Conservation (phyloP, 2,113 vertebrate genomes). For the Takifugu flavidus region DNA sequence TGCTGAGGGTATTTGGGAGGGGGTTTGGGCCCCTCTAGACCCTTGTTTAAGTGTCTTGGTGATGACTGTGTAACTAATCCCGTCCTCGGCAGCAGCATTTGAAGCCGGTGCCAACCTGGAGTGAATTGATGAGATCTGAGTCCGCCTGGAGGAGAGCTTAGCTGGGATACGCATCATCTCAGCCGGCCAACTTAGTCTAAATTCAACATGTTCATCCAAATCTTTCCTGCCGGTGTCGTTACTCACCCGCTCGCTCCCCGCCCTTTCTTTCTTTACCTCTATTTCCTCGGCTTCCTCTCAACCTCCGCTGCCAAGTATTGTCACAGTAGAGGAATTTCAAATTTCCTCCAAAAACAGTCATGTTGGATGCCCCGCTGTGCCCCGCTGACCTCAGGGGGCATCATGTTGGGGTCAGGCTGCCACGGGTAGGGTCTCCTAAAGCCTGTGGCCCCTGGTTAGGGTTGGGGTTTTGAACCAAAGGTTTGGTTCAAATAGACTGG, state of each 20-base stretch:
- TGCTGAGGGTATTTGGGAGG: slow-evolving; percentile 17
- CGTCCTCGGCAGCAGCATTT: slow-evolving; percentile 46
- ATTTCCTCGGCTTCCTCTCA: not conserved
- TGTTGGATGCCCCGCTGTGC: too few species aligned
- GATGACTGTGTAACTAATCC: slow-evolving; percentile 61
- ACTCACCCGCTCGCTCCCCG: slow-evolving; percentile 42
- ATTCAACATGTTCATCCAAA: slow-evolving; percentile 59
- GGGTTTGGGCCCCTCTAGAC: slow-evolving; percentile 47
- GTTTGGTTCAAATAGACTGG: too few species aligned
- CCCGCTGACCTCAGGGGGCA: too few species aligned
- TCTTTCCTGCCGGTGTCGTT: slow-evolving; percentile 53
- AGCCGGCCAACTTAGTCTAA: slow-evolving; percentile 64
- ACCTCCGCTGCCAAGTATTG: not conserved
- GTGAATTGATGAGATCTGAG: slow-evolving; percentile 64
- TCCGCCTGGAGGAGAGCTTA: slow-evolving; percentile 67
- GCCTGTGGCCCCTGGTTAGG: too few species aligned
- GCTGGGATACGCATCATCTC: slow-evolving; percentile 59
- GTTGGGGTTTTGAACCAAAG: too few species aligned
- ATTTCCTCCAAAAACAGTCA: too few species aligned
- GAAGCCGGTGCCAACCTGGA: slow-evolving; percentile 64
- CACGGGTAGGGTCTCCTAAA: too few species aligned
- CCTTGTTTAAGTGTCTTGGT: slow-evolving; percentile 54
- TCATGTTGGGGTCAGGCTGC: too few species aligned
- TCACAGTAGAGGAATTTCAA: too few species aligned
- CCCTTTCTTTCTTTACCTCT: slow-evolving; percentile 14